Conservation (phyloP, 2,797 vertebrate genomes). For the Eupleurogrammus muticus region DNA sequence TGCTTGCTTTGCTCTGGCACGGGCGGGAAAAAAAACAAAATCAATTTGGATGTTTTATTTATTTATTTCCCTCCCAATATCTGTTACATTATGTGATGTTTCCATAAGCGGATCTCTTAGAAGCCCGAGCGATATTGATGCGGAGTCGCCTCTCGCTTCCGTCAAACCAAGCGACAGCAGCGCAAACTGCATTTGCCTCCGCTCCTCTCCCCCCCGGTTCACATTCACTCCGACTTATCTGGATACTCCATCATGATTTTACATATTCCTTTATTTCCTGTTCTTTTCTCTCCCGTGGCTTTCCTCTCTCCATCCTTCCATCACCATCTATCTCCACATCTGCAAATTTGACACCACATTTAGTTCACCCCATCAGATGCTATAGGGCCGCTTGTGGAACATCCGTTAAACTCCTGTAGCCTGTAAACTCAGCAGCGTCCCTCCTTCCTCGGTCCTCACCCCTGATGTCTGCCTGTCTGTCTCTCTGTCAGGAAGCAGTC, state of each 20-base stretch:
- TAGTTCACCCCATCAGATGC: slow-evolving; percentile 53
- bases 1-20: slow-evolving; percentile 59
- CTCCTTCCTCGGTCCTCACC: slow-evolving; percentile 45
- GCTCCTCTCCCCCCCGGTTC: slow-evolving; percentile 47
- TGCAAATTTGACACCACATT: slow-evolving; percentile 68
- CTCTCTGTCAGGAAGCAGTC: slow-evolving; percentile 59
- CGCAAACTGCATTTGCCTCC: slow-evolving; percentile 58
- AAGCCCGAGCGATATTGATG: slow-evolving; percentile 76
- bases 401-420: slow-evolving; percentile 64
- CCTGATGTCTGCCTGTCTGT: slow-evolving; percentile 65
- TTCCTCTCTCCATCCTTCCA: slow-evolving; percentile 55
- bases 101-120: slow-evolving; percentile 69
- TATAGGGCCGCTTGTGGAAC: slow-evolving; percentile 53
- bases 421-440: slow-evolving; percentile 64
- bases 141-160: slow-evolving; percentile 65
- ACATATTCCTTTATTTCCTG: slow-evolving; percentile 60
- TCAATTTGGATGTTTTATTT: slow-evolving; percentile 77
- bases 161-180: slow-evolving; percentile 69
- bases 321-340: slow-evolving; percentile 66
- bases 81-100: slow-evolving; percentile 76
- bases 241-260: slow-evolving; percentile 60
- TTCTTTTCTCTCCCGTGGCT: slow-evolving; percentile 51
- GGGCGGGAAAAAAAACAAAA: slow-evolving; percentile 68
- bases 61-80: slow-evolving; percentile 69
- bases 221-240: slow-evolving; percentile 50